A percentile compares a stretch with the other conserved stretches of the same genome.
These are phyloP conservation scores for Maniola hyperantus DNA, from an alignment of 2,888 invertebrate genomes.

Conservation along the genomic window DNA sequence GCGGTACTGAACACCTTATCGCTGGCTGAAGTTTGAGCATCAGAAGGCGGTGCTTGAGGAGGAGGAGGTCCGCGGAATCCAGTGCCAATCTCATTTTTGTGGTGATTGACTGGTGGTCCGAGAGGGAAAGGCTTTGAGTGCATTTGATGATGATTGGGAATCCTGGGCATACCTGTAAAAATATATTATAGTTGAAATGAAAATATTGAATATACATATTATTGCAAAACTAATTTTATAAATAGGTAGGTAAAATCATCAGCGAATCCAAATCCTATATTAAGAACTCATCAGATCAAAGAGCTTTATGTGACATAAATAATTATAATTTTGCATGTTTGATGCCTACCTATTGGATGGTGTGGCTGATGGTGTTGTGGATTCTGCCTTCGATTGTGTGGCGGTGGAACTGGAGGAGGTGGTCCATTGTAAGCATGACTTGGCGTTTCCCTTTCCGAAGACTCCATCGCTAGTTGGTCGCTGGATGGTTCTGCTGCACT, in stretches of 20 bases:
- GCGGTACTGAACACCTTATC: conserved; percentile 83
- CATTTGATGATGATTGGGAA: conserved; percentile 78
- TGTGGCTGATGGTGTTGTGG: conserved; percentile 85
- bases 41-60: conserved; percentile 71
- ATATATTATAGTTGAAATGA: background rate
- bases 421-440: conserved; percentile 79
- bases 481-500: conserved; percentile 78
- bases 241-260: no score
- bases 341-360: conserved; percentile 66
- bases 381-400: conserved; percentile 89
- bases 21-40: conserved; percentile 81
- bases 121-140: conserved; percentile 75
- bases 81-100: conserved; percentile 75
- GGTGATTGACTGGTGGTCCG: conserved; percentile 75
- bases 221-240: no score
- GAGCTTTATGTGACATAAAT: background rate
- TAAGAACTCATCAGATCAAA: no score
- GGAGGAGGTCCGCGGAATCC: conserved; percentile 89
- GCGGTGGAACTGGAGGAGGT: conserved; percentile 84
- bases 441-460: conserved; percentile 84
- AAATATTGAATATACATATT: background rate
- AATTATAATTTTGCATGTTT: background rate
- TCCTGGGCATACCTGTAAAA: conserved; percentile 73
- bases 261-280: no score
- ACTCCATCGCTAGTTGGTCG: conserved; percentile 89